Base-by-base conservation (phyloP, 2,797 vertebrate genomes). In the Clarias laeviceps region DNA sequence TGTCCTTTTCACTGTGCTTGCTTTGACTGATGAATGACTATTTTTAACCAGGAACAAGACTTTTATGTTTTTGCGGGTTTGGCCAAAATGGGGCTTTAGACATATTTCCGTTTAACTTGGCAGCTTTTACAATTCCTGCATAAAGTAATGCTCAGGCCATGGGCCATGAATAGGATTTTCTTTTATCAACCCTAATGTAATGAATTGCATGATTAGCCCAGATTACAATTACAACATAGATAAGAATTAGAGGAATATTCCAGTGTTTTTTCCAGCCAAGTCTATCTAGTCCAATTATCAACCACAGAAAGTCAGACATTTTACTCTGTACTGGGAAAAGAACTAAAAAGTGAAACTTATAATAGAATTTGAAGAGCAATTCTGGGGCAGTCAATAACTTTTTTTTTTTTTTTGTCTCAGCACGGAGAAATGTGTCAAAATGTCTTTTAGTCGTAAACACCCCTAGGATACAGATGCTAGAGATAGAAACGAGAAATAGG, bases 11-110 rank as follows among this genome's bases (percentile, higher is more conserved):
- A 56, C 61, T 27, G 62, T n/a, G 54, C 29, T n/a, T 79, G 22
- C 54, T 76, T 84, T 84, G 54, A 68, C 45, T 68, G 62, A 66
- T 68, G 61, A 57, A 24, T 12, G 32, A 78, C 24, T 68, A 77
- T 79, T 79, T 79, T 79, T 69, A 84, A 29, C 76, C 59, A 45
- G n/a, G 17, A 29, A 20, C 57, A 45, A 72, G 68, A 70, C 15
- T 69, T 45, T 80, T 80, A 27, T 45, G 59, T 80, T 80, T 80
- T 80, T 40, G 34, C 12, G 0, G 34, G 6, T 64, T 79, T 27
- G 61, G 37, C 78, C 37, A 64, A 80, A 45, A 17, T 27, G 29
- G n/a, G 50, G 7, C 29, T 29, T 2, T 64, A 64, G 59, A 24
- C 22, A 40, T 62, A 65, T 50, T 80, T 50, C 15, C 40, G 50